Evolutionary conservation across 1,140 invertebrate species (phyloP), one percentile per base, ranked within the genome.

Genomic region (Drosophila subobscura): DNA sequence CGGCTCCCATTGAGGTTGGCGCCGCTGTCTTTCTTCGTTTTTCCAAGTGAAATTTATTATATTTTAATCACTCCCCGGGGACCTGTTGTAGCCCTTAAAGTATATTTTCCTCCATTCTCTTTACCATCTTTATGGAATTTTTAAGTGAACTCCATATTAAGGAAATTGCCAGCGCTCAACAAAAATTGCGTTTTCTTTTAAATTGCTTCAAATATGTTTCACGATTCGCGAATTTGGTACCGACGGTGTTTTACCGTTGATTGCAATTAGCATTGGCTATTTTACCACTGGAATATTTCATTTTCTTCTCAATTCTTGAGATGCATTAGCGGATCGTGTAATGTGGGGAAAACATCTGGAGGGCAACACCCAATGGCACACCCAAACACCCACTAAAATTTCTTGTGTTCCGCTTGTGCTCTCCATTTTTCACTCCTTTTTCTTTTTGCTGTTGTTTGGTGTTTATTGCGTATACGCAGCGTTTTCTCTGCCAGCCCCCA

Each of bases 51-150:
- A 88, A 88, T 88, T 88, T 88, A 88, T 88, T 88, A 79, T 88
- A 88, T 88, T 88, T 88, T 88, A 88, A 88, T 88, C 83, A 88
- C 83, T 88, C 83, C 83, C 83, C 84, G 67, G 71, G 78, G 83
- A 74, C 77, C 81, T 88, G 72, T 86, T 86, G 83, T 70, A 63
- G 77, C 83, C 72, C 63, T 79, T 88, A 86, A 86, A 88, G 65
- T 72, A 63, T 76, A 79, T 75, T 88, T 88, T 81, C 76, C 51
- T 66, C 33, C 49, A 58, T 60, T 67, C 33, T 55, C 63, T 63
- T 27, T 14, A 40, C 56, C 42, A 14, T 51, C 50, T 59, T 54
- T 29, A 54, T 25, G 23, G 52, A 44, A 23, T 8, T 20, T 14
- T 37, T 33, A n/a, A 37, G 56, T 25, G 41, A 71, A 71, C 50